These are phyloP conservation scores for Neopelma chrysocephalum DNA, from an alignment of 2,797 vertebrate species.

Conservation along the genomic window DNA sequence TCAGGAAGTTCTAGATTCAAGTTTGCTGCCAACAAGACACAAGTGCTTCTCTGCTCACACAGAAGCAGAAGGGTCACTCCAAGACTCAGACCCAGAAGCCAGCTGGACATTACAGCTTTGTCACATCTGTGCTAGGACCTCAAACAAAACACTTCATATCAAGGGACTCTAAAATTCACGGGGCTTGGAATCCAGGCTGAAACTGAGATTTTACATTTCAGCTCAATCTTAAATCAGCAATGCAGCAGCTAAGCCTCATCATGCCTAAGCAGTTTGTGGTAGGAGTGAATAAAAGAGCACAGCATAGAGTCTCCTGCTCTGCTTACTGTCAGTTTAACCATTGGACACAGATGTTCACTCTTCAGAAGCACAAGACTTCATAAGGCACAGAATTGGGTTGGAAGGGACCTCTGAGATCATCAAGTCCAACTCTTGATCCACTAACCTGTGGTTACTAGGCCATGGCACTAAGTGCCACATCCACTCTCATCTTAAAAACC, in stretches of 20 bases:
- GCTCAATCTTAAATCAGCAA: not conserved
- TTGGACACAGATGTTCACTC: not conserved
- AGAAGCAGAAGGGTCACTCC: not conserved
- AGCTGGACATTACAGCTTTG: not conserved
- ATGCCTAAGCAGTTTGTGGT: not conserved
- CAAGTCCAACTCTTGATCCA: no score
- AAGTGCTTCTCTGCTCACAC: not conserved
- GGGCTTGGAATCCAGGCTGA: not conserved
- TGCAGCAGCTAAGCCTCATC: not conserved
- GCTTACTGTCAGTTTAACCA: not conserved
- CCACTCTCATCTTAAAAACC: no score
- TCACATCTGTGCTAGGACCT: not conserved
- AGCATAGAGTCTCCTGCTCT: not conserved
- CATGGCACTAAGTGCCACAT: no score
- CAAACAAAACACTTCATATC: not conserved
- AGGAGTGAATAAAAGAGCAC: not conserved
- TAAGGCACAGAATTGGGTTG: not conserved
- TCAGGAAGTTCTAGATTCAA: not conserved
- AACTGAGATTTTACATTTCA: constrained; percentile 9
- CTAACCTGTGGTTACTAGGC: no score
- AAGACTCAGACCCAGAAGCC: not conserved
- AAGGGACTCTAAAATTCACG: not conserved
- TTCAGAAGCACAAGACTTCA: not conserved
- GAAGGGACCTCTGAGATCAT: no score
- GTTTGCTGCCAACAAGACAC: not conserved